Evolutionary conservation across 2,797 vertebrate genomes (phyloP), one percentile per base, ranked within the genome.

Genomic region (Tokudaia muenninki): DNA sequence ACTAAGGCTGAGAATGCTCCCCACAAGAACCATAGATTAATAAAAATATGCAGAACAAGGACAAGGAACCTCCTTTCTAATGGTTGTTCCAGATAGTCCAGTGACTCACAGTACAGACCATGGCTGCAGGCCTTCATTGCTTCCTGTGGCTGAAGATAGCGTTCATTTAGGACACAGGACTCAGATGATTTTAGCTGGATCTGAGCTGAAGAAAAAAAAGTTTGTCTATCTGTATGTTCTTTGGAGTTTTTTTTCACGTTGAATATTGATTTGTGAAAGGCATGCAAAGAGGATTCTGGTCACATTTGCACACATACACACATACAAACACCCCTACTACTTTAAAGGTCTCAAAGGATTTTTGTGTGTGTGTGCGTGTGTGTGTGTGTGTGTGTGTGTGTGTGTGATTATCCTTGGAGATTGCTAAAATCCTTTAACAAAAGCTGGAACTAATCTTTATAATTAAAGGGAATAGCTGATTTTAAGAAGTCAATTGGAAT

Each of bases 401-500:
- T 82, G 70, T 67, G 4, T 41, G 57, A 37, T 84, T 94, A 65
- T 89, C 75, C 37, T 91, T 89, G 79, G 88, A 95, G 92, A 78
- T 82, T 8, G 12, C 80, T 97, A 87, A 75, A 97, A 96, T 89
- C 24, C 61, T 92, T 21, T 74, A 17, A 17, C 78, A 94, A 87
- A 96, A 97, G 70, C 88, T 87, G 3, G 91, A 75, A 95, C 94
- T 79, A 92, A 74, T 87, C 7, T 97, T 82, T 94, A 95, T 94
- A 57, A 97, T 98, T 97, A 63, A 87, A 97, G 96, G 26, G n/a
- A 79, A 59, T 26, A 83, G 77, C 61, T 96, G 75, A 86, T 78
- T 97, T 26, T n/a, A 81, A 44, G 31, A 94, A 94, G 13, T 22
- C 90, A 95, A 61, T 79, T 65, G 10, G 84, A 97, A 94, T 96